Conservation (phyloP, 2,797 vertebrate species). For the Synanceia verrucosa region DNA sequence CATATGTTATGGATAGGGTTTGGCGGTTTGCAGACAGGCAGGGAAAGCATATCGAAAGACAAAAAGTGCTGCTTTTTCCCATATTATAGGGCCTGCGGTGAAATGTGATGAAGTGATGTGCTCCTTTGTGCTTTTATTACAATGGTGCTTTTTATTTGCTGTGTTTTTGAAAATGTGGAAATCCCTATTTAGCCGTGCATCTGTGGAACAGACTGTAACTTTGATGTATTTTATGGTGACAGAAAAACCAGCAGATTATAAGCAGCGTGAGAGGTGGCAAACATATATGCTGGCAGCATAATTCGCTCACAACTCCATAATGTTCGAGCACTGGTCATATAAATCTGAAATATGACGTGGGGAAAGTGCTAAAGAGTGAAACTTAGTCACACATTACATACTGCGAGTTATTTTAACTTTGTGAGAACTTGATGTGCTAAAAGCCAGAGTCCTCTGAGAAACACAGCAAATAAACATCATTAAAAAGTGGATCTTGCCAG, state of each 20-base stretch:
- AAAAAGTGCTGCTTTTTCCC: constrained; percentile 21
- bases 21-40: constrained; percentile 46
- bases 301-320: constrained; percentile 39
- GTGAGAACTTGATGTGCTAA: constrained; percentile 21
- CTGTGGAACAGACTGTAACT: constrained; percentile 8
- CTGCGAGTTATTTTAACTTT: neutral
- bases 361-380: constrained; percentile 34
- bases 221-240: constrained; percentile 46
- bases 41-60: constrained; percentile 31
- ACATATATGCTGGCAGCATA: constrained; percentile 7
- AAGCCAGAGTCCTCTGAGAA: constrained; percentile 28
- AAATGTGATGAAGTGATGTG: constrained; percentile 66
- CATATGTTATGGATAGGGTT: constrained; percentile 57
- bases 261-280: constrained; percentile 32
- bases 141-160: constrained; percentile 53
- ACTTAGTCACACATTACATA: neutral
- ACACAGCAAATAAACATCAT: constrained; percentile 53
- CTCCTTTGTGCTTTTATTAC: constrained; percentile 64
- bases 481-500: constrained; percentile 49
- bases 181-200: constrained; percentile 35
- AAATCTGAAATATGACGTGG: constrained; percentile 41
- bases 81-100: constrained; percentile 44
- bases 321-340: constrained; percentile 47
- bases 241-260: constrained; percentile 44
- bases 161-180: constrained; percentile 49